Percentiles rank a stretch among this genome's conserved stretches.
phyloP scores from a whole-genome alignment of 2,888 invertebrate genomes.

The Drosophila robusta region DNA sequence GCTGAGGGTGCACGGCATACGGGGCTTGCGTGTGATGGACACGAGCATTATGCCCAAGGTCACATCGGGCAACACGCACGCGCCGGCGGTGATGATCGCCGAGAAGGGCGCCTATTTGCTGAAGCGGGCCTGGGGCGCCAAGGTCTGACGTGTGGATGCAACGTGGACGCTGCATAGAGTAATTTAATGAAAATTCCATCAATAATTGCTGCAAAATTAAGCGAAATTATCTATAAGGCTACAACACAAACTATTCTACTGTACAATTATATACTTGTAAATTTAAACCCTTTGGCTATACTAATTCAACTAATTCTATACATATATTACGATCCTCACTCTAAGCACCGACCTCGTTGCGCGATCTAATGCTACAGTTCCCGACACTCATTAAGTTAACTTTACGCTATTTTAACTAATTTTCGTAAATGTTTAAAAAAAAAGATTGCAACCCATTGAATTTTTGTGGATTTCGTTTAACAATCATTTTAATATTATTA shows the following conservation, averaged over 20 bases:
- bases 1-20: conserved; percentile 88
- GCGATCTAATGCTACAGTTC: conserved; percentile 50
- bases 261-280: conserved; percentile 17
- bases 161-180: conserved; percentile 84
- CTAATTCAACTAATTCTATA: conserved; percentile 36
- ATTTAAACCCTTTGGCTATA: conserved; percentile 30
- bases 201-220: conserved; percentile 49
- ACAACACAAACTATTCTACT: conserved; percentile 39
- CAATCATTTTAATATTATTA: conserved; percentile 53
- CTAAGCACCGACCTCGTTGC: conserved; percentile 76
- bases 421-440: conserved; percentile 31
- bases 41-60: conserved; percentile 93
- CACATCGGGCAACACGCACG: conserved; percentile 91
- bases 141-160: conserved; percentile 83
- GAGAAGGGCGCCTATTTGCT: conserved; percentile 87
- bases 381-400: conserved; percentile 57
- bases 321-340: conserved; percentile 46
- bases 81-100: conserved; percentile 92
- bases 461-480: conserved; percentile 54
- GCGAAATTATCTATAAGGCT: conserved; percentile 65
- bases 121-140: conserved; percentile 85
- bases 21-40: conserved; percentile 90
- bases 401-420: conserved; percentile 54
- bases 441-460: conserved; percentile 35
- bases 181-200: conserved; percentile 76